phyloP scores from a whole-genome alignment of 2,113 vertebrate species.

The Sinocyclocheilus rhinocerous region DNA sequence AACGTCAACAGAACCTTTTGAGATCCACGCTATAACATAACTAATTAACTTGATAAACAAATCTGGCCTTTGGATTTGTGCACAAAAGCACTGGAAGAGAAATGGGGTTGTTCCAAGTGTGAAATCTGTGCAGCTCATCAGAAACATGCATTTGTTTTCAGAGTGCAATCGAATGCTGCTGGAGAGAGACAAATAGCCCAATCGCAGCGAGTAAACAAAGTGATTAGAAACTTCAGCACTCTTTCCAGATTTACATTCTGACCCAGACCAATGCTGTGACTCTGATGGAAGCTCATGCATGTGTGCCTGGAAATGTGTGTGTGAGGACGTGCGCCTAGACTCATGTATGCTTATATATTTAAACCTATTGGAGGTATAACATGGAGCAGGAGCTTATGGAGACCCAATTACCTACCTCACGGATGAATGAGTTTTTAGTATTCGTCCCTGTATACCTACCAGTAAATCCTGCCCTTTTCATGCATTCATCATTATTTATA shows the following conservation, averaged over 20 bases:
- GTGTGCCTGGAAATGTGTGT: conserved; percentile 9
- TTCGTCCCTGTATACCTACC: neutral
- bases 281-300: neutral
- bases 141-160: conserved; percentile 43
- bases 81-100: conserved; percentile 16
- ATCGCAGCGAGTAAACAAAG: conserved; percentile 25
- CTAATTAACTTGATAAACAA: conserved; percentile 29
- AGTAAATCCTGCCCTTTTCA: conserved; percentile 7
- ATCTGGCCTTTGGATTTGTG: conserved; percentile 26
- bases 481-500: too few relatives aligned
- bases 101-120: conserved; percentile 39
- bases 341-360: neutral
- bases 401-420: conserved; percentile 2
- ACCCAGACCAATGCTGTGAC: conserved; percentile 16
- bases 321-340: neutral
- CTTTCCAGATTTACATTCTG: conserved; percentile 37
- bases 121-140: conserved; percentile 43
- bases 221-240: neutral
- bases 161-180: conserved; percentile 24
- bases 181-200: conserved; percentile 42
- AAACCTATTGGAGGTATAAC: neutral
- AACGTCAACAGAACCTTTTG: conserved; percentile 1
- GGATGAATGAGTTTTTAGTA: conserved; percentile 13
- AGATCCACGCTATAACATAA: neutral
- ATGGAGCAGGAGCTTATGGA: conserved; percentile 30